Evolutionary conservation across 2,888 invertebrate species (phyloP).

Genomic region (Tryphoninae sp.): DNA sequence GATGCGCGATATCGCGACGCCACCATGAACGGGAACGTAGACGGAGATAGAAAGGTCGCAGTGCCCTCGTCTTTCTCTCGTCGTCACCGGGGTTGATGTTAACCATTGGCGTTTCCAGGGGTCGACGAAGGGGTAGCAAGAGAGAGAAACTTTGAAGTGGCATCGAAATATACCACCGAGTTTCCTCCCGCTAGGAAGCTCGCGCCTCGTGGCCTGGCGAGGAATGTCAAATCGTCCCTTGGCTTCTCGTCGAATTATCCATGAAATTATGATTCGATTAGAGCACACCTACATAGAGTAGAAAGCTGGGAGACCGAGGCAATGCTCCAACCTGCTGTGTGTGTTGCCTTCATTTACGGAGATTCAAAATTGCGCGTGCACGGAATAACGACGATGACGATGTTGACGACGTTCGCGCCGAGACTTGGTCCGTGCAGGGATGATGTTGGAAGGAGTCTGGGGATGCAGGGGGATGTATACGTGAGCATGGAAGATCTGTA

Average conservation of each 20-base stretch:
- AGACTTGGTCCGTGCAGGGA: constrained; percentile 5
- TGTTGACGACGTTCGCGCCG: background rate
- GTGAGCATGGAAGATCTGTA: constrained; percentile 22
- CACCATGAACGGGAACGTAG: constrained; percentile 58
- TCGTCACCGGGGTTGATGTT: background rate
- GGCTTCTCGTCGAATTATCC: constrained; percentile 71
- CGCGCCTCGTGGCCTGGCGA: constrained; percentile 45
- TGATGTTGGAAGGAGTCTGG: no score
- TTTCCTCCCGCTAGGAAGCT: background rate
- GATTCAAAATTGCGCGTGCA: constrained; percentile 73
- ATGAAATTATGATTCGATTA: constrained; percentile 75
- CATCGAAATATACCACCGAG: background rate
- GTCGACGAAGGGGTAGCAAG: background rate
- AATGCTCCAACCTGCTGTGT: constrained; percentile 8
- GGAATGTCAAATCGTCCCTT: constrained; percentile 73
- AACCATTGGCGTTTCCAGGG: background rate
- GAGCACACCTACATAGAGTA: constrained; percentile 44
- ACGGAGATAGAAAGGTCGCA: constrained; percentile 13
- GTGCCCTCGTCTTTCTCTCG: constrained; percentile 13
- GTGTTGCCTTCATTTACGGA: constrained; percentile 65
- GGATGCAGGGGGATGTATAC: background rate
- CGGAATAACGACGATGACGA: constrained; percentile 65
- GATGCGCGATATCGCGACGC: constrained; percentile 70
- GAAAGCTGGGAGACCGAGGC: background rate
- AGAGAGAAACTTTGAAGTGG: background rate